Evolutionary conservation across 2,888 invertebrate genomes (phyloP), one percentile per base, ranked within the genome.

Genomic region (Dyspetes luteomarginatus): DNA sequence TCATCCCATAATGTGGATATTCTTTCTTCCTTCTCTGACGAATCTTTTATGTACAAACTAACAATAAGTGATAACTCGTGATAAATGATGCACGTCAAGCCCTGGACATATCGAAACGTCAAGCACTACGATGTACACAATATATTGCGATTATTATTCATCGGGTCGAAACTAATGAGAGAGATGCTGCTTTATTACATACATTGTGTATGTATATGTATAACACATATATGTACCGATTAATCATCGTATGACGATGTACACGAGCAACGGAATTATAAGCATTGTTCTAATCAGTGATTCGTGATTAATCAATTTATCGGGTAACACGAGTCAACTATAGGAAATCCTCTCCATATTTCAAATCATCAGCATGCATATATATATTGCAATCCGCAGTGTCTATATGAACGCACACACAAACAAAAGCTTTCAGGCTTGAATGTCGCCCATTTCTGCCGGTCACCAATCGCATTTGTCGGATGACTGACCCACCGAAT

Each of bases 281-380:
- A 22, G 15, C 55, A n/a, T 17, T 55, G 72, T 72, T 72, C 62
- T 72, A 72, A 72, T 72, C 62, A 72, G 52, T 41, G 62, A 15
- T 72, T 62, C 72, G 72, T 72, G 72, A 72, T 72, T 72, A 72
- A 72, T 72, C 72, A 64, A 72, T 72, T 55, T 52, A 72, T 55
- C 17, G 52, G 7, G 41, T 19, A 43, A 41, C 52, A 52, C 72
- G 62, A 72, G 36, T 22, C 28, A n/a, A 24, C 3, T 48, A n/a
- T n/a, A 72, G 62, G 22, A 22, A 71, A 71, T 60, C 22, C 36
- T 71, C 50, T 28, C 65, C n/a, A n/a, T 15, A 4, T 60, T 36
- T 60, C 41, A 15, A 17, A 48, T 17, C n/a, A 4, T 17, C 15
- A 15, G 5, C 17, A 48, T 2, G 36, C 12, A 48, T 0, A 48